Conservation (phyloP, 2,888 invertebrate species). For the Dicyrtomina minuta region DNA sequence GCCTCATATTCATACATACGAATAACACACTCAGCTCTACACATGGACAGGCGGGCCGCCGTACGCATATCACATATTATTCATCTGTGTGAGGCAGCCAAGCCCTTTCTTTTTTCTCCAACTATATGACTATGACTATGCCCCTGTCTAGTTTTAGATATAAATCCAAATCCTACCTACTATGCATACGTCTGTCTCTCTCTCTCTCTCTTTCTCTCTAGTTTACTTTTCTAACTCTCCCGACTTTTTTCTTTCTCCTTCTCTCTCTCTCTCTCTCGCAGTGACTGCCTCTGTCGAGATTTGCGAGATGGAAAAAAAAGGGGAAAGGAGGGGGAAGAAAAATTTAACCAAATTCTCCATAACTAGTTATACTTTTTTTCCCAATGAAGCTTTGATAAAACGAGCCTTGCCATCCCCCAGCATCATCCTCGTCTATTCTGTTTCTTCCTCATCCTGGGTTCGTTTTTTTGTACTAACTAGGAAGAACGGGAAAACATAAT, state of each 20-base stretch:
- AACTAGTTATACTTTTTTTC: conserved; percentile 37
- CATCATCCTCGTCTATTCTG: conserved; percentile 12
- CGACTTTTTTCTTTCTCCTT: conserved; percentile 18
- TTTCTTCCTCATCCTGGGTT: conserved; percentile 4
- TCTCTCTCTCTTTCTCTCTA: conserved; percentile 9
- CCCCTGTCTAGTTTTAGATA: conserved; percentile 22
- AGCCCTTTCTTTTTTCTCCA: conserved; percentile 22
- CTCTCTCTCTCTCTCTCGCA: conserved; percentile 26
- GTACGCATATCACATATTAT: conserved; percentile 31
- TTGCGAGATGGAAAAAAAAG: conserved; percentile 35
- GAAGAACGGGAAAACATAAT: neutral
- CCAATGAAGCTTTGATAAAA: conserved; percentile 40
- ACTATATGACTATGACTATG: too few species aligned
- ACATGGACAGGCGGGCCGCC: conserved; percentile 17
- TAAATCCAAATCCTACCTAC: too few species aligned
- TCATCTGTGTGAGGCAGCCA: conserved; percentile 17
- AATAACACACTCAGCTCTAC: neutral
- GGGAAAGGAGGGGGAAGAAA: conserved; percentile 38
- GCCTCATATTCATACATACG: neutral
- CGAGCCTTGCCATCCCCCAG: conserved; percentile 13
- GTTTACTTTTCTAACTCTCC: conserved; percentile 14
- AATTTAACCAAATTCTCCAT: conserved; percentile 41
- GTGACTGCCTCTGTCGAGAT: conserved; percentile 35
- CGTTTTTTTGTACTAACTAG: neutral
- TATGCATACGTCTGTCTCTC: conserved; percentile 23